These are phyloP conservation scores for Stichopus horrens DNA, from an alignment of 53 echinoderm and acorn worm species.

Conservation along the genomic window DNA sequence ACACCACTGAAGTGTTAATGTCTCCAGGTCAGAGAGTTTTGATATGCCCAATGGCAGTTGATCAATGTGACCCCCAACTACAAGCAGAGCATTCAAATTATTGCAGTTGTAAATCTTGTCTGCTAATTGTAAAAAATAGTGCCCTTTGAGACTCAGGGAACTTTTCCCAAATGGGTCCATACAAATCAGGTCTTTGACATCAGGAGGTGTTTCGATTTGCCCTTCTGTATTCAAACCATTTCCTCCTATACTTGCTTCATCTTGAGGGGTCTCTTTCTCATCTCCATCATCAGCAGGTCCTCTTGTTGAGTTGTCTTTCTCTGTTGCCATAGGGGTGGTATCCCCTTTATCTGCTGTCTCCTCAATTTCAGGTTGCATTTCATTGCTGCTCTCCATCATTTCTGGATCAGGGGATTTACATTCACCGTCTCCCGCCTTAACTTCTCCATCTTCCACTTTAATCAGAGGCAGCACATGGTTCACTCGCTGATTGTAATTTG, in stretches of 20 bases:
- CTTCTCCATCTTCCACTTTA: constrained; percentile 15
- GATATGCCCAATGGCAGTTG: constrained; percentile 53
- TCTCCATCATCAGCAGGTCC: background rate
- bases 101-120: constrained; percentile 45
- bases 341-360: background rate
- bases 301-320: background rate
- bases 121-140: constrained; percentile 50
- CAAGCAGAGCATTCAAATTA: constrained; percentile 64
- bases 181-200: constrained; percentile 27
- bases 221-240: background rate
- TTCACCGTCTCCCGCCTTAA: background rate
- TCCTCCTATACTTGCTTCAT: background rate
- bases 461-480: background rate
- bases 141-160: constrained; percentile 65
- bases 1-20: constrained; percentile 60
- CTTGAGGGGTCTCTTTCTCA: background rate
- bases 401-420: background rate
- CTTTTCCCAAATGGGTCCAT: constrained; percentile 65
- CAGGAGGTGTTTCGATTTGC: background rate
- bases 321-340: background rate
- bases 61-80: constrained; percentile 57
- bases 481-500: background rate
- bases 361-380: background rate
- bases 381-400: background rate
- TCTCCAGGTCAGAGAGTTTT: constrained; percentile 53